These are phyloP conservation scores for Ceriagrion tenellum DNA, from an alignment of 2,888 invertebrate genomes.

Conservation along the genomic window DNA sequence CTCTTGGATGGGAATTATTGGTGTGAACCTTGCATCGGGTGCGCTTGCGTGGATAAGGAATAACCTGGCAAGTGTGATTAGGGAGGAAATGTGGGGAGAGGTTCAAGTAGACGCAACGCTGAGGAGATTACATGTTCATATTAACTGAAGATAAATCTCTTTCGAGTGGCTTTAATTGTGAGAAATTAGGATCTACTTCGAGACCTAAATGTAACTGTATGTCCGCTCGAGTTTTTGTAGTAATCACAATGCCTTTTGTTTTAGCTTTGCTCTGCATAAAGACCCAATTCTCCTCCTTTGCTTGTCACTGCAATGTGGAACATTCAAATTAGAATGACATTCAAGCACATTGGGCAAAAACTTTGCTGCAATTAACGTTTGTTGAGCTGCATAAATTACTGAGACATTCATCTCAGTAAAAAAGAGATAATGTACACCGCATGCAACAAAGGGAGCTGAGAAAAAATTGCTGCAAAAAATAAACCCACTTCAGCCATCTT, in stretches of 20 bases:
- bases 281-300: background rate
- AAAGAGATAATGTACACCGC: too few species aligned
- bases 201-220: background rate
- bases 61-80: background rate
- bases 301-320: background rate
- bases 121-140: background rate
- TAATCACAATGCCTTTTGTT: background rate
- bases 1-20: slow-evolving; percentile 28
- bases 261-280: background rate
- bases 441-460: too few species aligned
- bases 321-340: background rate
- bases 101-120: background rate
- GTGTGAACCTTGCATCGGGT: background rate
- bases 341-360: background rate
- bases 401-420: background rate
- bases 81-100: background rate
- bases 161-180: background rate
- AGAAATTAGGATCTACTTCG: background rate
- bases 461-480: too few species aligned
- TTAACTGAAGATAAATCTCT: background rate
- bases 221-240: background rate
- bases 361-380: background rate
- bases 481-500: too few species aligned
- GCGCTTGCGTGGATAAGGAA: background rate
- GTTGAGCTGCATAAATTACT: background rate